phyloP scores from a whole-genome alignment of 2,113 vertebrate genomes.

The Scophthalmus maximus region DNA sequence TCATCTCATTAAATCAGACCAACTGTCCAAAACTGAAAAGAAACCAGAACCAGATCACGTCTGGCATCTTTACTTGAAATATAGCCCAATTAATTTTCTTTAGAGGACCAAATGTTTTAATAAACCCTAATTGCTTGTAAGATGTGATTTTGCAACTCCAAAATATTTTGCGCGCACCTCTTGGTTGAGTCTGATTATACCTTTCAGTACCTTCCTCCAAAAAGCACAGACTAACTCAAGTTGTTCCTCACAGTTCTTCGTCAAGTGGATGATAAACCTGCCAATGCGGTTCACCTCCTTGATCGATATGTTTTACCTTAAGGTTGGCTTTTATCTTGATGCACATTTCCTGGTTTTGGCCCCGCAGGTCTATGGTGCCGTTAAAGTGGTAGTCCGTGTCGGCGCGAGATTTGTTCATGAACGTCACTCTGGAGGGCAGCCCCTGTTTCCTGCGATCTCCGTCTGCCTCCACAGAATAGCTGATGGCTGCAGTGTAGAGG shows the following conservation, averaged over 20 bases:
- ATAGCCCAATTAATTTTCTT: no score
- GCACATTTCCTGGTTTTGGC: constrained; percentile 86
- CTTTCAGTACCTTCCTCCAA: neutral
- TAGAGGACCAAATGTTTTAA: no score
- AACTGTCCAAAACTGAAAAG: no score
- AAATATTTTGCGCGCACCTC: no score
- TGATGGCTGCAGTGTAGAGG: constrained; percentile 79
- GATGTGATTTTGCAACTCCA: neutral
- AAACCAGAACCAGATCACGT: no score
- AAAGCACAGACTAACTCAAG: neutral
- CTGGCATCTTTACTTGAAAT: no score
- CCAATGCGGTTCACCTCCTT: no score
- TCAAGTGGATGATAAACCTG: neutral
- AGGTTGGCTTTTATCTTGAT: constrained; percentile 82
- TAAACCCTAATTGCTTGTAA: no score
- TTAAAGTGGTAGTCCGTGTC: constrained; percentile 83
- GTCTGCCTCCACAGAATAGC: constrained; percentile 88
- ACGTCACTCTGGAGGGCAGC: constrained; percentile 85
- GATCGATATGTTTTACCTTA: constrained; percentile 80
- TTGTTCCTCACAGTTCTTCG: neutral
- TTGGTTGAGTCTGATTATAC: neutral
- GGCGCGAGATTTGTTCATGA: constrained; percentile 74
- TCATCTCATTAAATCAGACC: no score
- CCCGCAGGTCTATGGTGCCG: constrained; percentile 82
- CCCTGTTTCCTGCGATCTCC: constrained; percentile 85